Evolutionary conservation across 2,888 invertebrate genomes (phyloP).

Genomic region (Buathra laborator): DNA sequence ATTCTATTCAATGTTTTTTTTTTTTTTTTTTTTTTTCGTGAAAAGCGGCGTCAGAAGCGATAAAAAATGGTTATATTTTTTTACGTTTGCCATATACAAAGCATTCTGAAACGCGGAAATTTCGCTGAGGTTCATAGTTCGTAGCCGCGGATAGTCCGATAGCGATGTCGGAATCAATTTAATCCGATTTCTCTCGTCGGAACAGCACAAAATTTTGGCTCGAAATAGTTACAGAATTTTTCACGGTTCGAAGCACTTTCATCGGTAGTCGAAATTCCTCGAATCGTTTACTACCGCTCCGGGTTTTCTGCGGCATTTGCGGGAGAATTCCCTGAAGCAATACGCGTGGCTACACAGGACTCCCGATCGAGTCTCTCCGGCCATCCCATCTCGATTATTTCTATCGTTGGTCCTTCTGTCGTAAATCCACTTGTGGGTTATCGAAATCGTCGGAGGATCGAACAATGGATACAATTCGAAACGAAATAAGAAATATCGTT

Average conservation of each 20-base stretch:
- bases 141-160: no score
- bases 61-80: no score
- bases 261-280: constrained; percentile 1
- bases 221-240: constrained; percentile 1
- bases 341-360: not conserved
- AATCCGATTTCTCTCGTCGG: not conserved
- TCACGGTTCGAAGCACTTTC: not conserved
- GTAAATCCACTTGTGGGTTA: constrained; percentile 32
- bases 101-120: no score
- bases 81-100: no score
- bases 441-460: constrained; percentile 10
- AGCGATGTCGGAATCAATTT: not conserved
- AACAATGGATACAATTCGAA: not conserved
- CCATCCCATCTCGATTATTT: not conserved
- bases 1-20: no score
- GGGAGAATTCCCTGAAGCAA: constrained; percentile 54
- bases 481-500: not conserved
- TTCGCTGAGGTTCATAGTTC: no score
- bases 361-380: not conserved
- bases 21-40: no score
- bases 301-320: not conserved
- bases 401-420: not conserved
- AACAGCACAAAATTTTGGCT: not conserved
- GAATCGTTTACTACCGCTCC: constrained; percentile 17
- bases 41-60: no score